Evolutionary conservation across 2,113 vertebrate species (phyloP).

Genomic region (Phrynocephalus versicolor): DNA sequence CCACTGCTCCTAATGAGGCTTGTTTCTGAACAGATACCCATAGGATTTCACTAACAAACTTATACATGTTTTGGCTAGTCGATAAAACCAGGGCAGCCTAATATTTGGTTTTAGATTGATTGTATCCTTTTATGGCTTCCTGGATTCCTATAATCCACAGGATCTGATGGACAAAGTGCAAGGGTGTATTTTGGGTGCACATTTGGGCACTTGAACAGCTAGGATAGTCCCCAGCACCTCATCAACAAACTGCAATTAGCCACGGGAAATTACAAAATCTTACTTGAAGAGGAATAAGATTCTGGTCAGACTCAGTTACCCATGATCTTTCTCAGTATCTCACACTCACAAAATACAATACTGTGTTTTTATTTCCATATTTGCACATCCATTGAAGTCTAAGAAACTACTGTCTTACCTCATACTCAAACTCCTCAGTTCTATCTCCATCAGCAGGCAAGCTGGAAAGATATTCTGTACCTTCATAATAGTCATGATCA

Average conservation of each 20-base stretch:
- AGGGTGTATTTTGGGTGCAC: too few relatives aligned
- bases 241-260: too few relatives aligned
- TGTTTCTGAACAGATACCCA: neutral
- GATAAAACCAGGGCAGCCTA: conserved; percentile 33
- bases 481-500: conserved; percentile 92
- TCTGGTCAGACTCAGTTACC: neutral
- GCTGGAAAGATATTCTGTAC: conserved; percentile 89
- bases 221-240: too few relatives aligned
- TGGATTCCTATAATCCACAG: too few relatives aligned
- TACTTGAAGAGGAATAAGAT: too few relatives aligned
- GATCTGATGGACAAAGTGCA: too few relatives aligned
- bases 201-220: neutral
- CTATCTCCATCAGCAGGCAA: conserved; percentile 87
- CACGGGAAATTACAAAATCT: too few relatives aligned
- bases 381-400: conserved; percentile 17
- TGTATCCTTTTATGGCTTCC: neutral
- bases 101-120: neutral
- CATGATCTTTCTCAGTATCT: neutral
- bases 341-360: conserved; percentile 9
- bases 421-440: conserved; percentile 93
- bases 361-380: conserved; percentile 15
- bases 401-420: conserved; percentile 80
- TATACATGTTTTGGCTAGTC: conserved; percentile 9
- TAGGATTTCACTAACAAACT: neutral
- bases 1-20: neutral